These are phyloP conservation scores for Phaenicophaeus curvirostris DNA, from an alignment of 2,797 vertebrate genomes.

Conservation along the genomic window DNA sequence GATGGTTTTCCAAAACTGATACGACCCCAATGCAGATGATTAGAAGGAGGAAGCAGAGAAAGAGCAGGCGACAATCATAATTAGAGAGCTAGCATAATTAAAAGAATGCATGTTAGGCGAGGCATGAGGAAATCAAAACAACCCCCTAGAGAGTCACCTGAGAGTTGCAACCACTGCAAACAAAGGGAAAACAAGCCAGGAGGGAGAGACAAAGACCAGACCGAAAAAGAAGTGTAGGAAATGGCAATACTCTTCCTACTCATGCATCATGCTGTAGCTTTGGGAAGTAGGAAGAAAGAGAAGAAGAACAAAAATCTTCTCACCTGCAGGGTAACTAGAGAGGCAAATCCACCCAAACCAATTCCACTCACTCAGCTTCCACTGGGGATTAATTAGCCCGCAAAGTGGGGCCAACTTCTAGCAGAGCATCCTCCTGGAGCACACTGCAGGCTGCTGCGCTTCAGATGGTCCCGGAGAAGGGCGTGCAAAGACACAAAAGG, in stretches of 20 bases:
- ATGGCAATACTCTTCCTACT: background rate
- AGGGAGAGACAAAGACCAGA: background rate
- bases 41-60: background rate
- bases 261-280: background rate
- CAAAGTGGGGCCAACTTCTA: background rate
- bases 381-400: background rate
- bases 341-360: background rate
- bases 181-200: background rate
- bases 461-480: background rate
- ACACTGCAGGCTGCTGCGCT: background rate
- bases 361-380: background rate
- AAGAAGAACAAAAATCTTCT: background rate
- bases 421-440: slow-evolving; percentile 12
- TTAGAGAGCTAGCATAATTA: background rate
- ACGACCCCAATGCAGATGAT: background rate
- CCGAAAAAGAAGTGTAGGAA: background rate
- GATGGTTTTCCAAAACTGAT: background rate
- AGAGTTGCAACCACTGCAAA: background rate
- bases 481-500: slow-evolving; percentile 10
- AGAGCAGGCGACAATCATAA: background rate
- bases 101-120: background rate
- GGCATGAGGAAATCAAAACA: background rate
- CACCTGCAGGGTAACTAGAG: slow-evolving; percentile 17
- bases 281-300: background rate
- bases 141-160: background rate